Evolutionary conservation across 2,888 invertebrate species (phyloP), one percentile per base, ranked within the genome.

Genomic region (Archips xylosteana): DNA sequence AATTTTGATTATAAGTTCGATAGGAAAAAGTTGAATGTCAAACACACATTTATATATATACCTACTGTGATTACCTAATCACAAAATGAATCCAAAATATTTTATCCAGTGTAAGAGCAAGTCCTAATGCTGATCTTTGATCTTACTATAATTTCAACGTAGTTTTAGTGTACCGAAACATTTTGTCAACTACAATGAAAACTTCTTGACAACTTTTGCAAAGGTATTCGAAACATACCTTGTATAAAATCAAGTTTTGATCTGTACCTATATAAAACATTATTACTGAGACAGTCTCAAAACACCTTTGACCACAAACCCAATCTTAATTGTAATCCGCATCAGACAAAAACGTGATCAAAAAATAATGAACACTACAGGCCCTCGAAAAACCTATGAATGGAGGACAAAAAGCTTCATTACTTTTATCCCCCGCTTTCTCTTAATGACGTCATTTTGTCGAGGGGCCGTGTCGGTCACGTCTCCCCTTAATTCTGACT

Each of bases 361-460:
- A 81, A 80, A 80, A 81, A 74, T 72, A 77, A 81, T 75, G 76
- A 75, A 76, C 69, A 72, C 67, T 74, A 63, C 71, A 75, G 66
- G 70, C 73, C 72, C 76, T 75, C 75, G 60, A 81, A 82, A 83
- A 83, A 78, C 80, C 83, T 81, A 85, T 87, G 86, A 87, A 89
- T 85, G 85, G 81, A 77, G 78, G 79, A 85, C 86, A 89, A 89
- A 89, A 89, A 87, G 85, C 82, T 82, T 87, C 88, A 89, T 90
- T 88, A 89, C 86, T 87, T 89, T 87, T 84, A 88, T 86, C 82
- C 81, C 83, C 80, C 82, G 76, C 73, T 82, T 84, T 85, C 84
- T 85, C 86, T 87, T 92, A 92, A 92, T 91, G 92, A 92, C 91
- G 88, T 90, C 91, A 91, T 92, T 91, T 91, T 91, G 90, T 89